Conservation (phyloP, 2,888 invertebrate genomes). For the Clanis bilineata region DNA sequence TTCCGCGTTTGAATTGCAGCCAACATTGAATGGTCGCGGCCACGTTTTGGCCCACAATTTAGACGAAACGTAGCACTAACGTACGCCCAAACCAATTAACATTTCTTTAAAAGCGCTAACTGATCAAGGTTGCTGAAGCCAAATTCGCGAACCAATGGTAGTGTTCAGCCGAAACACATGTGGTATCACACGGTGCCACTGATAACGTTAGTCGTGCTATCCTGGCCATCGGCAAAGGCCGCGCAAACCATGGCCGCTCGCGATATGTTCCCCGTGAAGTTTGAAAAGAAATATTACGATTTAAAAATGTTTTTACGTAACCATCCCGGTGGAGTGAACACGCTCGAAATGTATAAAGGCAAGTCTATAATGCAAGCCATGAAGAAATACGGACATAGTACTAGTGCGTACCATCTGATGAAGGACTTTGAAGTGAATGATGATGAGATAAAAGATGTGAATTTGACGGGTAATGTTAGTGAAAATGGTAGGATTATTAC, state of each 20-base stretch:
- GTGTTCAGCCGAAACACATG: conserved; percentile 28
- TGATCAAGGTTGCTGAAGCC: conserved; percentile 21
- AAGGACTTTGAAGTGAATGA: conserved; percentile 80
- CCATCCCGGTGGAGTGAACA: conserved; percentile 89
- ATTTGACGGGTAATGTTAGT: conserved; percentile 64
- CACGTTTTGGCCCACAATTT: not conserved
- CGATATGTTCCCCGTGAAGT: conserved; percentile 58
- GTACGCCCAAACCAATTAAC: conserved; percentile 2
- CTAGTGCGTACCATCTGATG: conserved; percentile 85
- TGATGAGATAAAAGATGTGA: conserved; percentile 70
- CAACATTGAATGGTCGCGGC: not conserved
- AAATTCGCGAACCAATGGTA: conserved; percentile 19
- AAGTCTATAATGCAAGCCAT: conserved; percentile 80
- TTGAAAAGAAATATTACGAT: conserved; percentile 82
- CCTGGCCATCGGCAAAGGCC: conserved; percentile 18
- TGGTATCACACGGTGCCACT: conserved; percentile 24
- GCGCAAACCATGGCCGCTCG: conserved; percentile 23
- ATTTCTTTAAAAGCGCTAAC: conserved; percentile 19
- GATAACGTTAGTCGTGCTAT: conserved; percentile 25
- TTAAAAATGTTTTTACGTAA: conserved; percentile 84
- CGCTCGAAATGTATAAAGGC: conserved; percentile 80
- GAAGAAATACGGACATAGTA: conserved; percentile 82
- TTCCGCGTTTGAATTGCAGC: conserved; percentile 2
- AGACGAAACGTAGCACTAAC: not conserved
- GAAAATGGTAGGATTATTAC: conserved; percentile 67